phyloP scores from a whole-genome alignment of 2,888 invertebrate genomes.

The Pomacea canaliculata region DNA sequence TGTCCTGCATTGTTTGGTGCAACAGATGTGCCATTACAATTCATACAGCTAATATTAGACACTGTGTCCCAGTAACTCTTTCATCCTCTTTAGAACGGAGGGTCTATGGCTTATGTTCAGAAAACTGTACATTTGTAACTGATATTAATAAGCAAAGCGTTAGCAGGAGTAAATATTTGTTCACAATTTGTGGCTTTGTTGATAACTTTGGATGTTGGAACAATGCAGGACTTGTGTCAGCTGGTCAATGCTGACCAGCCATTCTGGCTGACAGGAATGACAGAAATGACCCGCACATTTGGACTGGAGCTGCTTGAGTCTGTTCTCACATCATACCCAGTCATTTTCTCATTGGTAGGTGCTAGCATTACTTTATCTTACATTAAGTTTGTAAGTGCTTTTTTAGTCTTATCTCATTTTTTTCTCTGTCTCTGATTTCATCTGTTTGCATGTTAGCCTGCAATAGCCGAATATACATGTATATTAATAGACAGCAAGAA shows the following conservation, averaged over 20 bases:
- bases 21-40: background rate
- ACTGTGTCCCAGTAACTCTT: too few relatives aligned
- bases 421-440: background rate
- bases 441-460: background rate
- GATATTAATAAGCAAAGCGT: too few relatives aligned
- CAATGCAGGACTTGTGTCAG: constrained; percentile 88
- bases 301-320: constrained; percentile 95
- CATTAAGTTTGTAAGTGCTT: background rate
- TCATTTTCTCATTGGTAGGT: constrained; percentile 70
- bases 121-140: too few relatives aligned
- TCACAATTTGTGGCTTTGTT: too few relatives aligned
- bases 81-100: too few relatives aligned
- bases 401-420: background rate
- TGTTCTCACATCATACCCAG: constrained; percentile 78
- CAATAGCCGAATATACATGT: too few relatives aligned
- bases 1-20: background rate
- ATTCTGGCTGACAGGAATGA: constrained; percentile 93
- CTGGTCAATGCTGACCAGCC: constrained; percentile 97
- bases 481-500: too few relatives aligned
- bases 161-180: too few relatives aligned
- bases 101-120: too few relatives aligned
- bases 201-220: too few relatives aligned
- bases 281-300: constrained; percentile 97
- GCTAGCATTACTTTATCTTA: background rate
- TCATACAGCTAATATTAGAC: too few relatives aligned